Evolutionary conservation across 2,113 vertebrate genomes (phyloP).

Genomic region (Myrmecophaga tridactyla): DNA sequence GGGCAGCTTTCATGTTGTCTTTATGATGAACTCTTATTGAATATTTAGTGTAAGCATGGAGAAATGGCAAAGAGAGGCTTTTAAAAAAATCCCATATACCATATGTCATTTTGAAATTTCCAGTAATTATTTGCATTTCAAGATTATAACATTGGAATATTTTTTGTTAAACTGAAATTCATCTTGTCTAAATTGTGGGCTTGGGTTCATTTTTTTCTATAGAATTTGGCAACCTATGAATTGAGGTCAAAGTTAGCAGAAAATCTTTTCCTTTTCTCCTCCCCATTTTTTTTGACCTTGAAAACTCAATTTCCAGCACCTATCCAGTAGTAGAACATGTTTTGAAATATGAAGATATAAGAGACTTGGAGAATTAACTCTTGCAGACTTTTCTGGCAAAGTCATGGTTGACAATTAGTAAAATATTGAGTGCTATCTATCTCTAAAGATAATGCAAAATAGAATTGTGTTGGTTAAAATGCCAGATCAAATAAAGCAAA

Average conservation of each 20-base stretch:
- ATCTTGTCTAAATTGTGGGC: not conserved
- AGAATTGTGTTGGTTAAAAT: not conserved
- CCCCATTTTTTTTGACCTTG: too few species aligned
- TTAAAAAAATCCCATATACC: not conserved
- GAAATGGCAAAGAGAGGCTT: not conserved
- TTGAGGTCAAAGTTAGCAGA: not conserved
- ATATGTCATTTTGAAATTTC: conserved; percentile 41
- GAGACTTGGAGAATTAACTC: not conserved
- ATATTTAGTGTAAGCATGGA: not conserved
- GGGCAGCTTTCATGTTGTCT: not conserved
- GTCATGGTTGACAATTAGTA: not conserved
- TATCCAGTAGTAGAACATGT: not conserved
- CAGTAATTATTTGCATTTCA: not conserved
- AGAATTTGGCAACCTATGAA: not conserved
- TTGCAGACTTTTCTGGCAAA: not conserved
- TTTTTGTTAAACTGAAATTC: not conserved
- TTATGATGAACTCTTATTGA: not conserved
- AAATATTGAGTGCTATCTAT: not conserved
- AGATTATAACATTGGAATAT: not conserved
- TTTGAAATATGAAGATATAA: not conserved
- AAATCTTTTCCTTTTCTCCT: not conserved
- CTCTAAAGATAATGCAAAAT: not conserved
- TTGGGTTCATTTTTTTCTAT: not conserved
- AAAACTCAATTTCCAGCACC: not conserved
- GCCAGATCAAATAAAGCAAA: not conserved